A percentile compares a stretch with the other conserved stretches of the same genome.
phyloP scores from a whole-genome alignment of 35 echinoderm and acorn worm genomes.

The Ophioderma brevispina region DNA sequence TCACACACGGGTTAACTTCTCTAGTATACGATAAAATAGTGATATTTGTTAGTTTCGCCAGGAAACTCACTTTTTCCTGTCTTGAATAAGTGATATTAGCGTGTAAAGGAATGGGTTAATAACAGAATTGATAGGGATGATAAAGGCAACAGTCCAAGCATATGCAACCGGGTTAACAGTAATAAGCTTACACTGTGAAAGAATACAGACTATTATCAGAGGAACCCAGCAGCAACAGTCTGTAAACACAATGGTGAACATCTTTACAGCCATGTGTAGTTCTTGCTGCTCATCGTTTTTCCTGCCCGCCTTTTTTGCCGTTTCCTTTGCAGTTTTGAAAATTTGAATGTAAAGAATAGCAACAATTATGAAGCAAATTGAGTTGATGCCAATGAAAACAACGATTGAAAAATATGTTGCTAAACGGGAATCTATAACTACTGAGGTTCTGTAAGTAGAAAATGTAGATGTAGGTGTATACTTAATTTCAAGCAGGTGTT shows the following conservation, averaged over 20 bases:
- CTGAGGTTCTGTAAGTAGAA: neutral
- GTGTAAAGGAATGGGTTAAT: conserved; percentile 8
- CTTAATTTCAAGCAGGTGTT: neutral
- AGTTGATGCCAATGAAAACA: neutral
- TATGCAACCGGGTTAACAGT: neutral
- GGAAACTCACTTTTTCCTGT: too few species aligned
- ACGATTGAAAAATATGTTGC: neutral
- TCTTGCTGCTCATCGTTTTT: neutral
- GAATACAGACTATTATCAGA: neutral
- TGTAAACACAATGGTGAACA: neutral
- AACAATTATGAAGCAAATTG: neutral
- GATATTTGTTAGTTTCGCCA: too few species aligned
- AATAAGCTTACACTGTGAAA: neutral
- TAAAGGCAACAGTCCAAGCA: neutral
- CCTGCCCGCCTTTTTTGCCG: neutral
- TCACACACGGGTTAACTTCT: too few species aligned
- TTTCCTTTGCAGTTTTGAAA: neutral
- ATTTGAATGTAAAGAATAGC: neutral
- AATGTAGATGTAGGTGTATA: neutral
- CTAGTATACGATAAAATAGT: too few species aligned
- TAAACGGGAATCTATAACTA: neutral
- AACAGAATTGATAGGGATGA: neutral
- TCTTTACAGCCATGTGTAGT: neutral
- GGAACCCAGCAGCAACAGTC: neutral
- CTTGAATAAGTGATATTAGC: too few species aligned